Percentiles rank a stretch among this genome's conserved stretches.
Evolutionary conservation across 2,797 vertebrate species (phyloP).

Genomic region (Argyrosomus regius): DNA sequence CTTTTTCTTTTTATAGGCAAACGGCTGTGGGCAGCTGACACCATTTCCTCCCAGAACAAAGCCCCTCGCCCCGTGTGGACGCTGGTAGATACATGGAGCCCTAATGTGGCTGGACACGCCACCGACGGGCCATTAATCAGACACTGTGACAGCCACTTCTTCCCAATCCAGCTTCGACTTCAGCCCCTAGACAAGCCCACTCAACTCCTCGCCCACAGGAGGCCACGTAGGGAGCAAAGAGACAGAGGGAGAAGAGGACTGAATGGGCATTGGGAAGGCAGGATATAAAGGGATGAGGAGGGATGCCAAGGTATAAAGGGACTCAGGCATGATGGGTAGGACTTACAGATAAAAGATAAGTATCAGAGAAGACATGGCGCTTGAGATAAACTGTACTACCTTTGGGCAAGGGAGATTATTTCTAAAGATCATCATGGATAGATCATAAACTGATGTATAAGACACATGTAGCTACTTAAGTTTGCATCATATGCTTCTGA

Average conservation of each 20-base stretch:
- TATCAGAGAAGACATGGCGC: constrained; percentile 42
- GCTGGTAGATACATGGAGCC: constrained; percentile 97
- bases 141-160: constrained; percentile 96
- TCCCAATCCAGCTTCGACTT: constrained; percentile 82
- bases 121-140: constrained; percentile 99
- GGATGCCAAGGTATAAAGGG: constrained; percentile 54
- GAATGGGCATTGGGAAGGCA: constrained; percentile 64
- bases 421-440: constrained; percentile 23
- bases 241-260: constrained; percentile 68
- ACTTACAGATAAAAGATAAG: constrained; percentile 58
- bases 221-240: constrained; percentile 76
- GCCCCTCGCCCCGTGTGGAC: constrained; percentile 94
- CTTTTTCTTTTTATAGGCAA: constrained; percentile 99
- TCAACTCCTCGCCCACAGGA: constrained; percentile 78
- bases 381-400: constrained; percentile 25
- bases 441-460: constrained; percentile 27
- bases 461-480: neutral
- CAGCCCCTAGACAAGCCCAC: constrained; percentile 82
- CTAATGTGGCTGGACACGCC: constrained; percentile 99
- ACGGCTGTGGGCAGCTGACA: constrained; percentile 98
- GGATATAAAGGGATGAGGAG: constrained; percentile 61
- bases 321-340: constrained; percentile 43
- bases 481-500: constrained; percentile 2
- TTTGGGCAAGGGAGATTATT: constrained; percentile 27
- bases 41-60: constrained; percentile 99